phyloP scores from a whole-genome alignment of 2,888 invertebrate species.

The Hypselothyrea guttata region DNA sequence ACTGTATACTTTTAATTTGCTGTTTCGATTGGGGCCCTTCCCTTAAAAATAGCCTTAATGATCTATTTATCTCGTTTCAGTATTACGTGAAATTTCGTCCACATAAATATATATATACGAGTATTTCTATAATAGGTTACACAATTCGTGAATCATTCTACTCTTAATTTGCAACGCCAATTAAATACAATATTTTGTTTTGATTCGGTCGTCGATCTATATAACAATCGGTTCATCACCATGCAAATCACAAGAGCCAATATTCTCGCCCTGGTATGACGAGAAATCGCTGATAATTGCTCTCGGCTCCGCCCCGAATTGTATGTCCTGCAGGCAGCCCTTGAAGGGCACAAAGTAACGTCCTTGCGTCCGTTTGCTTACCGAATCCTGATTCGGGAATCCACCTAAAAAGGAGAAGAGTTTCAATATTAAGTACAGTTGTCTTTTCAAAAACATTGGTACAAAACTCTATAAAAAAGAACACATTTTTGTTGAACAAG shows the following conservation, averaged over 20 bases:
- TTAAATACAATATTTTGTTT: constrained; percentile 32
- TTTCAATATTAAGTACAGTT: too few relatives aligned
- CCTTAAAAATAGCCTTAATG: constrained; percentile 60
- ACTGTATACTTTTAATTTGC: constrained; percentile 27
- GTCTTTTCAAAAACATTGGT: too few relatives aligned
- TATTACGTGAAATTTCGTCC: constrained; percentile 53
- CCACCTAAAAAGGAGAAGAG: constrained; percentile 82
- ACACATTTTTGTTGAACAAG: too few relatives aligned
- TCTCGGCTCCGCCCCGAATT: constrained; percentile 82
- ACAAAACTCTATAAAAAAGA: too few relatives aligned
- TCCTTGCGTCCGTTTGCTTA: constrained; percentile 82
- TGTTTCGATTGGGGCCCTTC: constrained; percentile 13
- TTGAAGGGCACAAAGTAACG: constrained; percentile 84
- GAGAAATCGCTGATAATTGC: constrained; percentile 84
- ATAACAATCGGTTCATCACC: constrained; percentile 82
- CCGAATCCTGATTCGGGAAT: constrained; percentile 83
- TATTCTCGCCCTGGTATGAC: constrained; percentile 84
- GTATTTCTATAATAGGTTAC: constrained; percentile 54
- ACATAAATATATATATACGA: constrained; percentile 45
- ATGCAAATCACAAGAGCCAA: constrained; percentile 84
- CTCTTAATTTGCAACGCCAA: constrained; percentile 44
- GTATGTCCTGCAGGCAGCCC: constrained; percentile 85
- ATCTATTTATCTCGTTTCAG: constrained; percentile 36
- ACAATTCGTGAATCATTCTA: constrained; percentile 35
- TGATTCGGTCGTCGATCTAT: constrained; percentile 66